Percentiles rank a stretch among this genome's conserved stretches.
Evolutionary conservation across 2,113 vertebrate species (phyloP).

Genomic region (Aleadryas rufinucha): DNA sequence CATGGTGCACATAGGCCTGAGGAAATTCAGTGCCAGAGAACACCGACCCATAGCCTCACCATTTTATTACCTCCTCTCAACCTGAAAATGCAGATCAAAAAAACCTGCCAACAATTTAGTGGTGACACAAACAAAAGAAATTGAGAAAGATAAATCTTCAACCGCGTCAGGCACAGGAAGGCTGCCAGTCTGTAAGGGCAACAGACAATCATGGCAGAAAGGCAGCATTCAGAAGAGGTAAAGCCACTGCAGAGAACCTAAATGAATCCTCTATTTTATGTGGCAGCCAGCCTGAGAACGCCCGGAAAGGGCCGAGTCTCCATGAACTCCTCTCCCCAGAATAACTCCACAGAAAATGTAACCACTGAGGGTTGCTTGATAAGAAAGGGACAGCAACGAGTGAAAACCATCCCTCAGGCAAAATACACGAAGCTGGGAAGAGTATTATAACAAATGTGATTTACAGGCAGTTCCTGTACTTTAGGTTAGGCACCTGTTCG

Average conservation of each 20-base stretch:
- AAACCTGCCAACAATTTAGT: not conserved
- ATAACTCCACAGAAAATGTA: not conserved
- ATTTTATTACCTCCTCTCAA: not conserved
- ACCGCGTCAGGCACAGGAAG: not conserved
- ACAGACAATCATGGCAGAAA: not conserved
- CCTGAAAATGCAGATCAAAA: not conserved
- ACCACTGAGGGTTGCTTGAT: too few species aligned
- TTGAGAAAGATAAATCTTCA: not conserved
- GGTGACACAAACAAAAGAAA: not conserved
- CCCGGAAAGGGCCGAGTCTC: not conserved
- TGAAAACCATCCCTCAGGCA: not conserved
- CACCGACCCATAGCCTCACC: fast-evolving
- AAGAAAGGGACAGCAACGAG: fast-evolving
- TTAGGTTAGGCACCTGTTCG: not conserved
- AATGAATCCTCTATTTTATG: not conserved
- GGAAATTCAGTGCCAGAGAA: not conserved
- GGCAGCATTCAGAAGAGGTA: not conserved
- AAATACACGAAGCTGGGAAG: not conserved
- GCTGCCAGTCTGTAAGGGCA: not conserved
- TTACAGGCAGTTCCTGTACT: not conserved
- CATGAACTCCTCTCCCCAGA: not conserved
- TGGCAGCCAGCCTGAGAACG: not conserved
- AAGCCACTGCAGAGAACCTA: not conserved
- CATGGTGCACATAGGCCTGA: not conserved
- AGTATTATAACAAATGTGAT: not conserved